These are phyloP conservation scores for Colletes collaris DNA, from an alignment of 2,888 invertebrate species.

Conservation along the genomic window DNA sequence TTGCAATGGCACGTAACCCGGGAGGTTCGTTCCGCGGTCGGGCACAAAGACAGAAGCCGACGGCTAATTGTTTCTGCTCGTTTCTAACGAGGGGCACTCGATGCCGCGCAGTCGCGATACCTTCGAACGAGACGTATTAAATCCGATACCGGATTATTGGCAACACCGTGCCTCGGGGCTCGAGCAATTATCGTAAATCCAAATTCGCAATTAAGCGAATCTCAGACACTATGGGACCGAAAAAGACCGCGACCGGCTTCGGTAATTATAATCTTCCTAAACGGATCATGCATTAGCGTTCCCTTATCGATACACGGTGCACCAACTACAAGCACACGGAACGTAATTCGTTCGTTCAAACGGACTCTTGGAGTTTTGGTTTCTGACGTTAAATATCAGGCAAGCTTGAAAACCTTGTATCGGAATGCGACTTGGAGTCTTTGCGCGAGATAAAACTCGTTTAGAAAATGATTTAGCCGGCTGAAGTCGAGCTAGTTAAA, in stretches of 20 bases:
- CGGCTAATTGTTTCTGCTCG: slow-evolving; percentile 1
- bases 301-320: neutral
- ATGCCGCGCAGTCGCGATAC: slow-evolving; percentile 1
- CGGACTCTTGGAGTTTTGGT: no score
- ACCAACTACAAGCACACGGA: neutral
- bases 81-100: neutral
- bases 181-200: slow-evolving; percentile 50
- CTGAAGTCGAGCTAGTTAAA: no score
- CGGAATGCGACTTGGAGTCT: no score
- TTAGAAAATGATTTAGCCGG: no score
- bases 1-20: neutral
- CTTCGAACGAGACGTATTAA: neutral
- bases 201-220: slow-evolving; percentile 33
- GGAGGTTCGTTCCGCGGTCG: no score
- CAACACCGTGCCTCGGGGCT: neutral
- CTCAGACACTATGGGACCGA: neutral
- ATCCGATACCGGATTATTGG: slow-evolving; percentile 2
- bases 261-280: no score
- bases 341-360: no score
- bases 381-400: no score
- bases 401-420: no score
- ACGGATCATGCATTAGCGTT: no score
- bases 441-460: no score
- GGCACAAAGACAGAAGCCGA: neutral
- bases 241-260: no score